phyloP scores from a whole-genome alignment of 2,797 vertebrate species.

The Sitta carolinensis region DNA sequence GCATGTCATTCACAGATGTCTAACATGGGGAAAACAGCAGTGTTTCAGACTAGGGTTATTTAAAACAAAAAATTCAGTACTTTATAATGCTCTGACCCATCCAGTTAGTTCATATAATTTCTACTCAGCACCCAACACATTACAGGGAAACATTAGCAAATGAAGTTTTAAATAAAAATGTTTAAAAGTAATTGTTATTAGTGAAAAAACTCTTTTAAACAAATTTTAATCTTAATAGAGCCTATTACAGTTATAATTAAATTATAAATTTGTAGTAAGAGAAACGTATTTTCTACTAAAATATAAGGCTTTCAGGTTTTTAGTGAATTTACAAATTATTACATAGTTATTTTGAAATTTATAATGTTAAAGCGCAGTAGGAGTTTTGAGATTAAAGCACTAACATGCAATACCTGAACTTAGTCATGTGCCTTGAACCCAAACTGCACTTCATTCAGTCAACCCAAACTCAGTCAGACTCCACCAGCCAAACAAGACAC shows the following conservation, averaged over 20 bases:
- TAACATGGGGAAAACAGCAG: not conserved
- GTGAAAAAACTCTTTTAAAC: not conserved
- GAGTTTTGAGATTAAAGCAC: not conserved
- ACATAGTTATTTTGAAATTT: not conserved
- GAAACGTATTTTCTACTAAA: not conserved
- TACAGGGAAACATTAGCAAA: not conserved
- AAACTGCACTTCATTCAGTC: not conserved
- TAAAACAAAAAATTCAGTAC: not conserved
- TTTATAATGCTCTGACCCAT: not conserved
- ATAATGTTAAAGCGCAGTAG: not conserved
- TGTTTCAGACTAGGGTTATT: not conserved
- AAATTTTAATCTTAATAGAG: not conserved
- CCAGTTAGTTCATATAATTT: not conserved
- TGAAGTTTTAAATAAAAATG: not conserved
- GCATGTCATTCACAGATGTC: not conserved
- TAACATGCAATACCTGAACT: not conserved
- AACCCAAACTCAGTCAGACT: not conserved
- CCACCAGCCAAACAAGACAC: not conserved
- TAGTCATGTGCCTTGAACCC: fast-evolving
- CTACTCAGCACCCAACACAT: not conserved
- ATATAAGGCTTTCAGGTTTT: not conserved
- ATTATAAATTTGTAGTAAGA: not conserved
- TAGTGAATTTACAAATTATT: not conserved
- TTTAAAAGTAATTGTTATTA: not conserved
- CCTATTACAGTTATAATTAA: not conserved